Conservation (phyloP, 1,140 invertebrate genomes). For the Ceratina australensis region DNA sequence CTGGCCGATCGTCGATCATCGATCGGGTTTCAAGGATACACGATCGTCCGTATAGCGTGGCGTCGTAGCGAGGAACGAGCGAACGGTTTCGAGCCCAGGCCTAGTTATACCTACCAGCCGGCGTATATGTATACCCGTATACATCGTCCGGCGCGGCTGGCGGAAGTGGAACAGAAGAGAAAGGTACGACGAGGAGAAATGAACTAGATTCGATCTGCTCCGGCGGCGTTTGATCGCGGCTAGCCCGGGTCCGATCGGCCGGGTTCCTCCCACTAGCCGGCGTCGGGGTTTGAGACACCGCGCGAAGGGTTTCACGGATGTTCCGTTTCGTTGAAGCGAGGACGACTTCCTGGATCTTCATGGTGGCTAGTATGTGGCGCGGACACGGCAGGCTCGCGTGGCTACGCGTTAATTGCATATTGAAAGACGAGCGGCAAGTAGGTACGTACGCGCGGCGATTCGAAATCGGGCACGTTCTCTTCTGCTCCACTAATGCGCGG, state of each 20-base stretch:
- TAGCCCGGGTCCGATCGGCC: slow-evolving; percentile 1
- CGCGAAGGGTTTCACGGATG: slow-evolving; percentile 9
- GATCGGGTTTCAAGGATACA: slow-evolving; percentile 44
- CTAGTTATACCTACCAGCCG: slow-evolving; percentile 75
- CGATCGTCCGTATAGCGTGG: slow-evolving; percentile 63
- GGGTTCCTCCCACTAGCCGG: slow-evolving; percentile 2
- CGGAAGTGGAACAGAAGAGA: slow-evolving; percentile 79
- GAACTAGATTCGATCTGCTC: slow-evolving; percentile 76
- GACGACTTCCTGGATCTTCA: not conserved
- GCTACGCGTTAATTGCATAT: slow-evolving; percentile 16
- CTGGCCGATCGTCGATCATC: not conserved
- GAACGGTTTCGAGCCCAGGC: slow-evolving; percentile 68
- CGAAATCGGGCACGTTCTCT: slow-evolving; percentile 61
- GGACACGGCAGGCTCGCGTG: slow-evolving; percentile 1
- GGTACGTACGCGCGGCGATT: slow-evolving; percentile 16
- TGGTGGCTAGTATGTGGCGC: slow-evolving; percentile 32
- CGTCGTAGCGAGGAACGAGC: slow-evolving; percentile 68
- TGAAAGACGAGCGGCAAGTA: not conserved
- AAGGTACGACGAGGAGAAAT: slow-evolving; percentile 76
- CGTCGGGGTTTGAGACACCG: no score
- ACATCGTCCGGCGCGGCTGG: slow-evolving; percentile 11
- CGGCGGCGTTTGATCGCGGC: slow-evolving; percentile 5
- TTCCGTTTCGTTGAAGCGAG: not conserved
- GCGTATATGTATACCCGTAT: slow-evolving; percentile 46
- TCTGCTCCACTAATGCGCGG: slow-evolving; percentile 63